Evolutionary conservation across 2,888 invertebrate genomes (phyloP).

Genomic region (Callosobruchus maculatus): DNA sequence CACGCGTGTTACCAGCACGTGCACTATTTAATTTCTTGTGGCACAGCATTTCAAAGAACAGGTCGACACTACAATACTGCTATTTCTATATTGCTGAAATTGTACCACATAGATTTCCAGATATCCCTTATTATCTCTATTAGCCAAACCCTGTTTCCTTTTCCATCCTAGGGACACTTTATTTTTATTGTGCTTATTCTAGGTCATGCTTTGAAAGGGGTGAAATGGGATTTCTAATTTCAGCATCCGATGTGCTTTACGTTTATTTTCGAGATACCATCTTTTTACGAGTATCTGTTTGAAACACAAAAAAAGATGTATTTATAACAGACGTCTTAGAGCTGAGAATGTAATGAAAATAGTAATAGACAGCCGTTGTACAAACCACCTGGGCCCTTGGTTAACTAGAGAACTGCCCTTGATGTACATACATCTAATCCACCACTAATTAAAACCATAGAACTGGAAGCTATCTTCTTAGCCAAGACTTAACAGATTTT

Average conservation of each 20-base stretch:
- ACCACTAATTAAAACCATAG: no score
- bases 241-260: neutral
- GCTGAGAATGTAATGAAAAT: neutral
- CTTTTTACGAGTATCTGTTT: neutral
- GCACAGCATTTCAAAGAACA: no score
- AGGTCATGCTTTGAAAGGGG: neutral
- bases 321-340: neutral
- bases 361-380: no score
- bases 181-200: neutral
- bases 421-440: no score
- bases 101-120: neutral
- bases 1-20: no score
- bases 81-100: no score
- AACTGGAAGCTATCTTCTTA: no score
- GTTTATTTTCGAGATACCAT: neutral
- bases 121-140: neutral
- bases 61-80: no score
- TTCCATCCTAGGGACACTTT: neutral
- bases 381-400: no score
- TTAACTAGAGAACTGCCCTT: no score
- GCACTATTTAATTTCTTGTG: no score
- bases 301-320: neutral
- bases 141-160: neutral
- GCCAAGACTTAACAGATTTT: no score
- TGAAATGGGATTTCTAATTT: neutral